These are phyloP conservation scores for Dasypus novemcinctus DNA, from an alignment of 2,113 vertebrate species.

Conservation along the genomic window DNA sequence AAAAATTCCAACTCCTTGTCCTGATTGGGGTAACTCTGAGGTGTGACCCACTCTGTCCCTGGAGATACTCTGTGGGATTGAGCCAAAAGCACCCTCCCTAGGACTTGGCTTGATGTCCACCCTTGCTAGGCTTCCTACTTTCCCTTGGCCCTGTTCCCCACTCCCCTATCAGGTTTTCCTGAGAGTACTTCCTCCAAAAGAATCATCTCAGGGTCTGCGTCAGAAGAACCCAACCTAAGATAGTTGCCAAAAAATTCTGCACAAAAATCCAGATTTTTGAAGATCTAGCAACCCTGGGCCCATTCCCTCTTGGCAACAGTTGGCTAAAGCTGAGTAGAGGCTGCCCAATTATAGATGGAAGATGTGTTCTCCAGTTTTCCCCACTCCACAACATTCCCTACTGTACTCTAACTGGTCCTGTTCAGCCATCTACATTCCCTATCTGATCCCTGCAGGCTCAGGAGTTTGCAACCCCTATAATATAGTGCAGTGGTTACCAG, in stretches of 20 bases:
- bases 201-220: not conserved
- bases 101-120: not conserved
- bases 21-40: not conserved
- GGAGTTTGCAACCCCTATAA: not conserved
- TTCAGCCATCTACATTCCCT: not conserved
- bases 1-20: not conserved
- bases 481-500: not conserved
- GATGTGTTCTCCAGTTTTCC: not conserved
- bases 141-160: not conserved
- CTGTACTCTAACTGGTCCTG: not conserved
- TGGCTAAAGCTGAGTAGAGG: not conserved
- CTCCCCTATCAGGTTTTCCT: not conserved
- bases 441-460: not conserved
- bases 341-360: not conserved
- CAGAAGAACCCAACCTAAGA: conserved; percentile 19
- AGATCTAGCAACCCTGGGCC: not conserved
- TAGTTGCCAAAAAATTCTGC: not conserved
- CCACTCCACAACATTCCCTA: no score
- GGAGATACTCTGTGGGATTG: not conserved
- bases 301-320: not conserved
- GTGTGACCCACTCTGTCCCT: no score
- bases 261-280: not conserved
- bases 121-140: not conserved
- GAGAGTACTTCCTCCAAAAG: not conserved
- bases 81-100: not conserved